Evolutionary conservation across 2,888 invertebrate genomes (phyloP), one percentile per base, ranked within the genome.

Genomic region (Troglohyphantes excavatus): DNA sequence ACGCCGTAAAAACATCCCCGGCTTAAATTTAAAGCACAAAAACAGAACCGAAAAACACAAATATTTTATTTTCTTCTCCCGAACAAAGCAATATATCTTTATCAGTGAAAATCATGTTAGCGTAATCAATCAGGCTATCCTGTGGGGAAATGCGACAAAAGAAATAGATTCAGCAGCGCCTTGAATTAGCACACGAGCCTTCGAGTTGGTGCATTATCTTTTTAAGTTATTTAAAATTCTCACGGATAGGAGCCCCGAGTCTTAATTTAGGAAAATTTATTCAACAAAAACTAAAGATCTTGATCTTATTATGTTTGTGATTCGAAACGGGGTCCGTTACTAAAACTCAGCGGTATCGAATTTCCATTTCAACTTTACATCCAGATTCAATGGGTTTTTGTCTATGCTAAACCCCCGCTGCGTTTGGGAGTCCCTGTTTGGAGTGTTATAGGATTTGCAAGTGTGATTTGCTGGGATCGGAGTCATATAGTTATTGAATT

Each of bases 191-290:
- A 75, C 75, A n/a, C 17, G 29, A 29, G 27, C 67, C 19, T 61
- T 33, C 59, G 33, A 61, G 29, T 33, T 9, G 19, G 33, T 33
- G 75, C 59, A 65, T 78, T 78, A 78, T 78, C 78, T 39, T 65
- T n/a, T 29, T 65, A 33, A 65, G 43, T 78, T 63, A 83, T 83
- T 83, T 83, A 73, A 83, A 73, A 83, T 46, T 83, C 46, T 21
- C 19, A 6, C 43, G 13, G 65, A 27, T 59, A 61, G 59, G 39
- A 82, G 39, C 17, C 23, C 17, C 23, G 67, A 53, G 19, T 63
- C 75, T 89, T 89, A 89, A 89, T 82, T 89, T 76, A 89, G 53
- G 53, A 59, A 83, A 89, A 89, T 89, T 82, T 82, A 89, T 89
- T 82, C 88, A 61, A 33, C 11, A 83, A 89, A 76, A 89, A 61